Percentiles rank a stretch among this genome's conserved stretches.
Evolutionary conservation across 2,113 vertebrate species (phyloP).

Genomic region (Murina feae): DNA sequence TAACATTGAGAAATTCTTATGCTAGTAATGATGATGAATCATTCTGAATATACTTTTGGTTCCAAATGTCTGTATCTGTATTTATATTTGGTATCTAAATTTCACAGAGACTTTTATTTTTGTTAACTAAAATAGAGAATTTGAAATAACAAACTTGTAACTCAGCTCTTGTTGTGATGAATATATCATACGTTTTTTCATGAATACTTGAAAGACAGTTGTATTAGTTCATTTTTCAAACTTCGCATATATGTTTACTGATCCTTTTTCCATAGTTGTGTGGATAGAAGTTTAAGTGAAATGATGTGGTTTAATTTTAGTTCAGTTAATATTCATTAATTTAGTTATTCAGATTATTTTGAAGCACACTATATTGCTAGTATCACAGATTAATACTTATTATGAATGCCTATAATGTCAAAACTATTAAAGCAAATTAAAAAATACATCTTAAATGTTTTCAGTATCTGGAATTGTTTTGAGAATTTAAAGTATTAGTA

Average conservation of each 20-base stretch:
- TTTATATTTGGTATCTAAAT: not conserved
- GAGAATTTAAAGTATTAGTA: slow-evolving; percentile 7
- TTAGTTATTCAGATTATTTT: slow-evolving; percentile 38
- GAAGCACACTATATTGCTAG: not conserved
- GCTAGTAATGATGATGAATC: not conserved
- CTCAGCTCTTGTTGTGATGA: not conserved
- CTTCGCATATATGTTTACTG: not conserved
- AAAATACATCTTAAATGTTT: not conserved
- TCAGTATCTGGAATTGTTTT: not conserved
- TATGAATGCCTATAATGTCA: not conserved
- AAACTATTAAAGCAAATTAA: not conserved
- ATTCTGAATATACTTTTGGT: not conserved
- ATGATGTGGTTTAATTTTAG: not conserved
- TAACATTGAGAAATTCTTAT: not conserved
- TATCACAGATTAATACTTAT: not conserved
- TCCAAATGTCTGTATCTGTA: not conserved
- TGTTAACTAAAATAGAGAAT: not conserved
- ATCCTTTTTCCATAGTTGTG: slow-evolving; percentile 8
- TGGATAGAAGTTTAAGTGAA: slow-evolving; percentile 4
- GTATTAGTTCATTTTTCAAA: slow-evolving; percentile 8
- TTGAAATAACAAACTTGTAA: not conserved
- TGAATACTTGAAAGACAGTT: not conserved
- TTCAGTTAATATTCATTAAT: not conserved
- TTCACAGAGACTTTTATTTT: not conserved
- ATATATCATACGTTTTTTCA: not conserved